Base-by-base conservation (phyloP, 2,888 invertebrate species). In the Clusia tigrina region DNA sequence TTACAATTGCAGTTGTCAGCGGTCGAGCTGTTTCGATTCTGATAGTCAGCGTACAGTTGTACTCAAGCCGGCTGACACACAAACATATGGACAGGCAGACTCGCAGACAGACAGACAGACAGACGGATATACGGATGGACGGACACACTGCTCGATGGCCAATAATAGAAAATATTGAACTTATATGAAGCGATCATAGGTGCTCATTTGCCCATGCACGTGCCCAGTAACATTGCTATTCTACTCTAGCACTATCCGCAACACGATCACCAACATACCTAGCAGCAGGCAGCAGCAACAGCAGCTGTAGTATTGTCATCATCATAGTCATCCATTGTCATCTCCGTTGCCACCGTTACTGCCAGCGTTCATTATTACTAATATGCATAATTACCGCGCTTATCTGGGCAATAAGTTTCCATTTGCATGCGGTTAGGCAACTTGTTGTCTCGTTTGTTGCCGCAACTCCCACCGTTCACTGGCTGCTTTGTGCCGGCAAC, bases 331-430 rank as follows among this genome's bases (percentile, higher is more conserved):
- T n/a, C 42, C 15, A 42, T 42, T 42, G 42, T 15, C n/a, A n/a
- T n/a, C n/a, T n/a, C n/a, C n/a, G n/a, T n/a, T n/a, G 6, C 42
- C 15, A 15, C 42, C 10, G n/a, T 10, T 61, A 65, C 23, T 22
- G 62, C 5, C 53, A 69, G 32, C 42, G 67, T 65, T 51, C 74
- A 70, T 74, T 70, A 71, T 72, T 70, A 71, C 70, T 73, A 78
- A 78, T 78, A 71, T 75, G 71, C 74, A 78, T 77, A 76, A 78
- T 78, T 78, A 78, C 72, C 68, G 70, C 70, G 69, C 73, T 78
- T 78, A 78, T 78, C 79, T 71, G 68, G 75, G 71, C 63, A 72
- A 78, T 76, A 74, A 74, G 76, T 78, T 77, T 72, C 6, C 12
- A 12, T 32, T 32, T 32, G 32, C 12, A 32, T 32, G 32, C 12